These are phyloP conservation scores for Passer montanus DNA, from an alignment of 2,113 vertebrate species.

Conservation along the genomic window DNA sequence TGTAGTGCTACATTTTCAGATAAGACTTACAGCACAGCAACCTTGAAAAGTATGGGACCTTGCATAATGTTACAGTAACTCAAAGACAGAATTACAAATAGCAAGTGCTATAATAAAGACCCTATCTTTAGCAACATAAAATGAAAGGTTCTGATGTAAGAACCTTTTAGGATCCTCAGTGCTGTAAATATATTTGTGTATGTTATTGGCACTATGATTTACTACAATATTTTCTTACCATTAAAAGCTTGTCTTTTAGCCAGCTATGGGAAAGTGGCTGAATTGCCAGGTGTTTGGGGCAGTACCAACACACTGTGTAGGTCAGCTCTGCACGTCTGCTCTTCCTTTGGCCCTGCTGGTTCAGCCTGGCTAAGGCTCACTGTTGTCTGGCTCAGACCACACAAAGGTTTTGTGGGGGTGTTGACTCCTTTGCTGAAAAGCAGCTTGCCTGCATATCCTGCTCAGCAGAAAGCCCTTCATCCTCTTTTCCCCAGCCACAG, in stretches of 20 bases:
- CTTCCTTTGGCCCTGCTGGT: neutral
- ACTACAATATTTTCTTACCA: neutral
- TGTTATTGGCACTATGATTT: neutral
- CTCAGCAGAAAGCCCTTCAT: neutral
- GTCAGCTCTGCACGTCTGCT: neutral
- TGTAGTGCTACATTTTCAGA: neutral
- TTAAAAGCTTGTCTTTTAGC: neutral
- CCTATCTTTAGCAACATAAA: neutral
- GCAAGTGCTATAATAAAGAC: neutral
- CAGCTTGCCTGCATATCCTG: neutral
- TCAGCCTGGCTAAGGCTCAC: neutral
- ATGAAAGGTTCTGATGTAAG: neutral
- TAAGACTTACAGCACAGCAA: neutral
- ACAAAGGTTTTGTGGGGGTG: neutral
- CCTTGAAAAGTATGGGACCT: neutral
- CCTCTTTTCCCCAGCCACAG: neutral
- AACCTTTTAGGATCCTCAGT: neutral
- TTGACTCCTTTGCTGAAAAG: neutral
- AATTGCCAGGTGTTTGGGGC: neutral
- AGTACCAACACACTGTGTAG: fast-evolving
- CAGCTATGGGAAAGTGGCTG: neutral
- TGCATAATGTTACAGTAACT: neutral
- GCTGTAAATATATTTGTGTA: neutral
- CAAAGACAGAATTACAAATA: neutral
- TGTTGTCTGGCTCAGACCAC: neutral